Percentiles rank a stretch among this genome's conserved stretches.
Evolutionary conservation across 2,113 vertebrate genomes (phyloP).

Genomic region (Callopanchax toddi): DNA sequence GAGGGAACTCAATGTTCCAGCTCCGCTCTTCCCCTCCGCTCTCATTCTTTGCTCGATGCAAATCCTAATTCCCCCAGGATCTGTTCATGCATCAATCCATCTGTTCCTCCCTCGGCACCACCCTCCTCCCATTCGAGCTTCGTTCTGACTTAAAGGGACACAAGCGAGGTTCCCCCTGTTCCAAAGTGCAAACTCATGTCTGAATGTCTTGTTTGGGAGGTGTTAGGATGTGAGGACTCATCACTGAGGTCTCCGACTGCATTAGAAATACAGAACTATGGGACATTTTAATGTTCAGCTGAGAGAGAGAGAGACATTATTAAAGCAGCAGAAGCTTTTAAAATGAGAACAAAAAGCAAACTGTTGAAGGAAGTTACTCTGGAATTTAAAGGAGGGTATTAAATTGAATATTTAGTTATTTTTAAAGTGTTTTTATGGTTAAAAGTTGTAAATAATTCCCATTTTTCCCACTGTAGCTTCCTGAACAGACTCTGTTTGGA

Average conservation of each 20-base stretch:
- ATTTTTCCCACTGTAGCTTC: too few species aligned
- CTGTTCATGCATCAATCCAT: constrained; percentile 43
- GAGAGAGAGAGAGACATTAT: not conserved
- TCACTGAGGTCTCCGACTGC: too few species aligned
- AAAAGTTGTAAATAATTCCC: too few species aligned
- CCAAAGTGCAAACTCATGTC: constrained; percentile 21
- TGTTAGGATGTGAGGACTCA: not conserved
- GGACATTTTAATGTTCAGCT: too few species aligned
- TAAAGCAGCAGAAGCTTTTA: not conserved
- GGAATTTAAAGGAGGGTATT: too few species aligned
- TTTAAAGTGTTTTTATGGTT: too few species aligned
- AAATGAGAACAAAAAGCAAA: too few species aligned
- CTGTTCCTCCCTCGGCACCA: constrained; percentile 27
- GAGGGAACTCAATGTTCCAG: constrained; percentile 29
- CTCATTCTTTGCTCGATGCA: constrained; percentile 26
- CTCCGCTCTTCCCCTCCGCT: constrained; percentile 5
- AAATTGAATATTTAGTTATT: too few species aligned
- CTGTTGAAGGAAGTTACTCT: too few species aligned
- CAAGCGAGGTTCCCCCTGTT: not conserved
- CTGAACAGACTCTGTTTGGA: too few species aligned
- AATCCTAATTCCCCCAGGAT: constrained; percentile 29
- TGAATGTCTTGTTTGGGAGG: constrained; percentile 20
- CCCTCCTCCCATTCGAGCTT: constrained; percentile 22
- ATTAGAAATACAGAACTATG: too few species aligned
- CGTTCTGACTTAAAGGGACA: constrained; percentile 27